These are phyloP conservation scores for Amaurobius ferox DNA, from an alignment of 2,888 invertebrate genomes.

Conservation along the genomic window DNA sequence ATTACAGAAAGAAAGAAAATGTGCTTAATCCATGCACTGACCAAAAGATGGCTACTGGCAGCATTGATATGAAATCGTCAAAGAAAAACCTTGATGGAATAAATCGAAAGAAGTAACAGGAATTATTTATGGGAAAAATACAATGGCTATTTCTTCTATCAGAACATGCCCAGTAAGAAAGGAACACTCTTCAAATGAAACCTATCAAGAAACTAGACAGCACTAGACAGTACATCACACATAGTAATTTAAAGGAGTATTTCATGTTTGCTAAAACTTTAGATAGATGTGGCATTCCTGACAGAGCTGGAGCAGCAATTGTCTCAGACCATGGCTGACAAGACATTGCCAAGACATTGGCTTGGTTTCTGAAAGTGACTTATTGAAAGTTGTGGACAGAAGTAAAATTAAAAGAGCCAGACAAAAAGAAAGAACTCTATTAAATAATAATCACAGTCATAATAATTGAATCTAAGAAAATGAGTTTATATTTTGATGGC, in stretches of 20 bases:
- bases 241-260: not conserved
- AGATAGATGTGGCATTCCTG: not conserved
- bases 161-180: too few species aligned
- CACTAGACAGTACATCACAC: not conserved
- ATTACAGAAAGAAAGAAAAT: not conserved
- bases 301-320: not conserved
- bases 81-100: not conserved
- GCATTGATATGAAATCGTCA: not conserved
- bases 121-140: too few species aligned
- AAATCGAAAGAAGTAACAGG: not conserved
- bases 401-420: not conserved
- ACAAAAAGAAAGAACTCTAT: constrained; percentile 1
- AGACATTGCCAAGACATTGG: not conserved
- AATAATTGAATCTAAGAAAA: not conserved
- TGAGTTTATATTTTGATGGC: not conserved
- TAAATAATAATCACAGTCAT: not conserved
- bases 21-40: not conserved
- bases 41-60: not conserved
- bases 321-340: not conserved
- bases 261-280: not conserved
- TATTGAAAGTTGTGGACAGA: constrained; percentile 3
- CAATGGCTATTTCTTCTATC: too few species aligned
- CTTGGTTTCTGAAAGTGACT: not conserved
- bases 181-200: too few species aligned
- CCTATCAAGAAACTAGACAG: not conserved